Evolutionary conservation across 2,888 invertebrate genomes (phyloP).

Genomic region (Parapristionchus giblindavisi): DNA sequence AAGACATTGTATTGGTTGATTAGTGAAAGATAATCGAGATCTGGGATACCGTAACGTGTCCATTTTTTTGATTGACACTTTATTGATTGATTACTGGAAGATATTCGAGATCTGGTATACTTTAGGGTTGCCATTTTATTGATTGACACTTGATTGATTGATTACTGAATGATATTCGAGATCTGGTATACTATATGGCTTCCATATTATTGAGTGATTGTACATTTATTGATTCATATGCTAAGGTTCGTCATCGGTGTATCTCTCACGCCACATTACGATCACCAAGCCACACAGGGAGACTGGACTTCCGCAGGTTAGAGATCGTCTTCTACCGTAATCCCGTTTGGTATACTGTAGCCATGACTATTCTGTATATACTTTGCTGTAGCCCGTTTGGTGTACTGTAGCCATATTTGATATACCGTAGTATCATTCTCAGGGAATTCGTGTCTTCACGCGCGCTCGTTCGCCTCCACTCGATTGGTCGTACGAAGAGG

Average conservation of each 20-base stretch:
- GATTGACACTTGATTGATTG: neutral
- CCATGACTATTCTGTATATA: neutral
- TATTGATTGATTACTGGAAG: neutral
- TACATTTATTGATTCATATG: neutral
- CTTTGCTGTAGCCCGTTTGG: neutral
- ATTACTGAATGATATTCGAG: neutral
- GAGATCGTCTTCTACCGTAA: neutral
- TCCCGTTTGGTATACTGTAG: neutral
- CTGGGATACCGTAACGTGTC: neutral
- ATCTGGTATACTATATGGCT: neutral
- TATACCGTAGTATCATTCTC: no score
- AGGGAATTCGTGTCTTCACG: no score
- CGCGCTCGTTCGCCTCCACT: constrained; percentile 6
- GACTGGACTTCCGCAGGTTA: constrained; percentile 9
- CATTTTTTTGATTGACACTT: no score
- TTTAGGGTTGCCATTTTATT: no score
- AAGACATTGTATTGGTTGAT: neutral
- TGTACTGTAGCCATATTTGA: no score
- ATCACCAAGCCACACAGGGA: neutral
- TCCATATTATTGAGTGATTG: no score
- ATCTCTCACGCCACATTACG: constrained; percentile 8
- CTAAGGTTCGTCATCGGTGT: neutral
- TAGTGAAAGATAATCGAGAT: neutral
- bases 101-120: neutral
- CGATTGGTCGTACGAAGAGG: constrained; percentile 13